A percentile compares a stretch with the other conserved stretches of the same genome.
These are phyloP conservation scores for Hermodice carunculata DNA, from an alignment of 2,888 invertebrate species.

Conservation along the genomic window DNA sequence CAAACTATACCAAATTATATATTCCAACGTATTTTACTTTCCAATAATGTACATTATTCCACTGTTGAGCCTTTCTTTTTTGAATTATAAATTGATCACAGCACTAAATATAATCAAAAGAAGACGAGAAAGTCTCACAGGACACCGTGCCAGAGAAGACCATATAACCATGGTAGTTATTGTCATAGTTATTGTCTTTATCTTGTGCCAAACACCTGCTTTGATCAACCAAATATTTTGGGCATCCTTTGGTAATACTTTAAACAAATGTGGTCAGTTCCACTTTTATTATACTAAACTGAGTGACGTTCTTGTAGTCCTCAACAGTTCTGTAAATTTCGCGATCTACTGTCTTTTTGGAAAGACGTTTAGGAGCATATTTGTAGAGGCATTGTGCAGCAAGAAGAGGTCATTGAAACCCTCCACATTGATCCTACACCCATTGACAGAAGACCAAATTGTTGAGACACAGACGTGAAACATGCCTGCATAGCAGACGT, in stretches of 20 bases:
- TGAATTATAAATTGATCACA: constrained; percentile 32
- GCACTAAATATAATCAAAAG: constrained; percentile 23
- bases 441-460: too few species aligned
- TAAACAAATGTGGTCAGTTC: constrained; percentile 33
- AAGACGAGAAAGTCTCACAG: constrained; percentile 16
- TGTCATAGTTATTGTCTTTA: constrained; percentile 38
- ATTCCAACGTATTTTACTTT: constrained; percentile 40
- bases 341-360: constrained; percentile 42
- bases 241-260: constrained; percentile 19
- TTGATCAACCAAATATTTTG: constrained; percentile 43
- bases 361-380: constrained; percentile 33
- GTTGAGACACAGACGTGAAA: too few species aligned
- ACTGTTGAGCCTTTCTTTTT: constrained; percentile 27
- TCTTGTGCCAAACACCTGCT: constrained; percentile 41
- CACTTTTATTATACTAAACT: constrained; percentile 43
- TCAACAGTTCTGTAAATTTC: constrained; percentile 40
- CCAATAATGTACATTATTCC: constrained; percentile 43
- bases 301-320: constrained; percentile 38
- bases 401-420: too few species aligned
- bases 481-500: too few species aligned
- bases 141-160: constrained; percentile 22
- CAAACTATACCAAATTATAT: constrained; percentile 38
- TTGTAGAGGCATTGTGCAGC: constrained; percentile 24
- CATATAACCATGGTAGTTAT: constrained; percentile 37
- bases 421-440: too few species aligned